These are phyloP conservation scores for Brachionus manjavacas DNA, from an alignment of 1,140 invertebrate species.

Conservation along the genomic window DNA sequence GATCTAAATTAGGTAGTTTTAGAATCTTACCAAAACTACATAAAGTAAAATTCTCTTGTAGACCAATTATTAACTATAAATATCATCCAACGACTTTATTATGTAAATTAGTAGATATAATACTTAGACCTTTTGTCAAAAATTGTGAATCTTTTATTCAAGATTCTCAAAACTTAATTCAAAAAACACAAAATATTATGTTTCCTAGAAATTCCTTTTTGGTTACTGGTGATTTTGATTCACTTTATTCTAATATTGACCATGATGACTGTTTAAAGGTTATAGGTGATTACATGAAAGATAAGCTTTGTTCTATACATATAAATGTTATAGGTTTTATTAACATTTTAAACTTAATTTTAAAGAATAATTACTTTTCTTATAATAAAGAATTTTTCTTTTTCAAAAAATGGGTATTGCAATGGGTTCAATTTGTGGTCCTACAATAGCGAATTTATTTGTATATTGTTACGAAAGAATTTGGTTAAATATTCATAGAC, in stretches of 20 bases:
- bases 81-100: neutral
- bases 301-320: neutral
- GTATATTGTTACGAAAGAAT: too few species aligned
- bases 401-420: neutral
- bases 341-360: neutral
- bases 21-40: slow-evolving; percentile 18
- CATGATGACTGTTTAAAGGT: neutral
- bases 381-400: neutral
- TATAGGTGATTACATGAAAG: neutral
- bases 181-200: neutral
- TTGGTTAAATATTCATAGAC: too few species aligned
- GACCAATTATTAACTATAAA: slow-evolving; percentile 18
- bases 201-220: neutral
- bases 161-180: slow-evolving; percentile 4
- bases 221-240: neutral
- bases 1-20: neutral
- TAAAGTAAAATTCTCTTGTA: neutral
- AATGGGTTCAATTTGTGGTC: neutral
- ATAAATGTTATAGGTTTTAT: neutral
- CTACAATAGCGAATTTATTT: neutral
- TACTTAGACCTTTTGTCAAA: neutral
- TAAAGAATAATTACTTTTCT: neutral
- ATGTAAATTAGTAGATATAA: neutral
- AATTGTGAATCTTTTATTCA: neutral
- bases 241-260: neutral